Evolutionary conservation across 2,113 vertebrate genomes (phyloP).

Genomic region (Chaetodon trifascialis): DNA sequence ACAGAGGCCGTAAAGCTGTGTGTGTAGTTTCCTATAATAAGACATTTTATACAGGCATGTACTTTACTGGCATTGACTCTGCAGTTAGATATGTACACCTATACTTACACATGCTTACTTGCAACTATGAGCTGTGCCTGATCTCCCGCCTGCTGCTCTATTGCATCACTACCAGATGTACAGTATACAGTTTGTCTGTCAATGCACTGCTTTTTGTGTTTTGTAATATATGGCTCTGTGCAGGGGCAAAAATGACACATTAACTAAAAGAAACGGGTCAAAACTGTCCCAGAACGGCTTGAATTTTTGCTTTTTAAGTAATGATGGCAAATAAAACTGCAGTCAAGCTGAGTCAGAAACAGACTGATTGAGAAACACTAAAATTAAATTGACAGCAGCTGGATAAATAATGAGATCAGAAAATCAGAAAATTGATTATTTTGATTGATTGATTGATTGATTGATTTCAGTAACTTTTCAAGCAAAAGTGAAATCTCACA

Average conservation of each 20-base stretch:
- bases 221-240: no score
- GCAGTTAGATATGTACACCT: background rate
- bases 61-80: background rate
- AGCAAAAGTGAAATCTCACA: background rate
- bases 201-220: background rate
- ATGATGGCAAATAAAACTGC: no score
- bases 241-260: background rate
- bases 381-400: no score
- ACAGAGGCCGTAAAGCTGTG: background rate
- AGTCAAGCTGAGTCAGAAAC: no score
- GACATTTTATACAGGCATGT: background rate
- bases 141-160: no score
- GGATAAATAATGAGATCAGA: no score
- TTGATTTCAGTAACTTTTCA: no score
- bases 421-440: no score
- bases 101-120: background rate
- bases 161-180: no score
- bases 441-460: no score
- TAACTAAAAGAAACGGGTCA: background rate
- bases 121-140: no score
- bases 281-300: background rate
- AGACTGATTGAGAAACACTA: no score
- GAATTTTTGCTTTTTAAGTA: background rate
- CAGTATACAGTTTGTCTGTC: background rate
- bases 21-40: background rate